phyloP scores from a whole-genome alignment of 2,113 vertebrate genomes.

The Cervus canadensis region DNA sequence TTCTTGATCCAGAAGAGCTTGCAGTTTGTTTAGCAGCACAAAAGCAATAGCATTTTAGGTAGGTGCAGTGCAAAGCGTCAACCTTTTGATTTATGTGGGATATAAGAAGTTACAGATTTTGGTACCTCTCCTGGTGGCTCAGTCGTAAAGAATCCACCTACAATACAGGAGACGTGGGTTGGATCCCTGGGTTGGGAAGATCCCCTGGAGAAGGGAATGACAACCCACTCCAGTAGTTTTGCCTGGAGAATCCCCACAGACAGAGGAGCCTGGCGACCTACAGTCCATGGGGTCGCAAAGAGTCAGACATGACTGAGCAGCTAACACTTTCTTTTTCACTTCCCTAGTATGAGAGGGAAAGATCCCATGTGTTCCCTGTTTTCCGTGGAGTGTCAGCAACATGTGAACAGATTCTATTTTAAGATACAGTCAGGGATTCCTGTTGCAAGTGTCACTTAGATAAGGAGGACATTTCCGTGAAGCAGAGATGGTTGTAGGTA shows the following conservation, averaged over 20 bases:
- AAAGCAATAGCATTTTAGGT: not conserved
- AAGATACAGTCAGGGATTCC: not conserved
- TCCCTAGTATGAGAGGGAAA: not conserved
- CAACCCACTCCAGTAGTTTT: not conserved
- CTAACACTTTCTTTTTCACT: not conserved
- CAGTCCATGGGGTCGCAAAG: not conserved
- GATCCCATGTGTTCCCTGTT: not conserved
- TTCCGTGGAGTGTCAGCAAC: not conserved
- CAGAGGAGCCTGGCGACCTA: not conserved
- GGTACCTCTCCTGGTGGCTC: not conserved
- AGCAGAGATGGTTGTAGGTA: no score
- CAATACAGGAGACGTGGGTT: not conserved
- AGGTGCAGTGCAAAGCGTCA: not conserved
- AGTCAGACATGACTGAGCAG: not conserved
- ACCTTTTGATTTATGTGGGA: not conserved
- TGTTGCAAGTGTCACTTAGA: not conserved
- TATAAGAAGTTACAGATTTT: not conserved
- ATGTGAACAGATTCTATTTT: not conserved
- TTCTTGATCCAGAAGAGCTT: not conserved
- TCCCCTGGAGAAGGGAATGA: not conserved
- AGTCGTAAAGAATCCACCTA: not conserved
- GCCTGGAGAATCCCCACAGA: not conserved
- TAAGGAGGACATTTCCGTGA: not conserved
- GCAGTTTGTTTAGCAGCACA: not conserved
- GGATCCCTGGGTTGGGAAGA: not conserved